Conservation (phyloP, 2,797 vertebrate species). For the Orestias chungarensis region DNA sequence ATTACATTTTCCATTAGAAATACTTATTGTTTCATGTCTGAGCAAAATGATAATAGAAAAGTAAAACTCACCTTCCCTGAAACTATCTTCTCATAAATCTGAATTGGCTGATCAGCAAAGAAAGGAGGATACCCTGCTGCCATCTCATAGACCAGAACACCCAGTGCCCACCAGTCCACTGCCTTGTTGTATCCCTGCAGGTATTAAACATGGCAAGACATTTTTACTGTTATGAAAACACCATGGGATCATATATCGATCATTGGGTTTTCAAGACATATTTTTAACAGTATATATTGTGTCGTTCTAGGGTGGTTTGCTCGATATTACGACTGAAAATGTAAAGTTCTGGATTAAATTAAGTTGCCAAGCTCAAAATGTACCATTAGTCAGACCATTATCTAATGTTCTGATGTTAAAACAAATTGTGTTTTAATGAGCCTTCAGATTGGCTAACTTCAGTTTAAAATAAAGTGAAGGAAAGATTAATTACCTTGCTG, state of each 20-base stretch:
- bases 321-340: neutral
- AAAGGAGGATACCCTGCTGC: conserved; percentile 94
- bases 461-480: neutral
- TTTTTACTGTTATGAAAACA: neutral
- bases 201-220: neutral
- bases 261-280: neutral
- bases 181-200: conserved; percentile 91
- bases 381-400: neutral
- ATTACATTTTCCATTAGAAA: neutral
- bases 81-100: conserved; percentile 94
- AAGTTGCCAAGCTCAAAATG: neutral
- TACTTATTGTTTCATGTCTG: neutral
- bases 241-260: neutral
- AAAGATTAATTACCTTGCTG: conserved; percentile 81
- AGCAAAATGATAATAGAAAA: neutral
- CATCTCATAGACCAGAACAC: conserved; percentile 95
- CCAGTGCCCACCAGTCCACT: conserved; percentile 93
- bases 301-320: neutral
- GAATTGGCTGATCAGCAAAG: conserved; percentile 93
- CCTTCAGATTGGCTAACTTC: neutral
- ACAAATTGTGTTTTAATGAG: neutral
- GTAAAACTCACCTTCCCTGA: conserved; percentile 87
- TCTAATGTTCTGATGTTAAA: neutral
- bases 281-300: neutral
- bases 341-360: neutral